These are phyloP conservation scores for Nothura maculosa DNA, from an alignment of 2,797 vertebrate genomes.

Conservation along the genomic window DNA sequence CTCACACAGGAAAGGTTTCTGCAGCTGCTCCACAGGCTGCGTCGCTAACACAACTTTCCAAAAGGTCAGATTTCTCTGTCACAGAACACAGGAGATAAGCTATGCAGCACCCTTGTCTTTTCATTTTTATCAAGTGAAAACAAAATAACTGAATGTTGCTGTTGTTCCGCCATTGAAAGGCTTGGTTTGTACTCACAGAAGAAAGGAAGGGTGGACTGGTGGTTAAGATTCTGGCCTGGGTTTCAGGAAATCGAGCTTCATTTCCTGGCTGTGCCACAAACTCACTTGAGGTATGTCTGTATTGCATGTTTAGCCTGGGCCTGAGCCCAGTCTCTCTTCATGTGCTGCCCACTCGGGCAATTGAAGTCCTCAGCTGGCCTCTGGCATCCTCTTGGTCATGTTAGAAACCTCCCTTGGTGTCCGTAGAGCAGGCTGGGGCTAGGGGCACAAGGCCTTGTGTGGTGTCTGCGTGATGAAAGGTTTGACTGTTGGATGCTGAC, in stretches of 20 bases:
- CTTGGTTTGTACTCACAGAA: neutral
- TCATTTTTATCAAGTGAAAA: neutral
- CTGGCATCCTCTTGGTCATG: rapidly evolving
- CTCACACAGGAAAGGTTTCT: neutral
- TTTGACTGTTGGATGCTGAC: neutral
- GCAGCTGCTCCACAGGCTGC: neutral
- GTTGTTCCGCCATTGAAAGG: neutral
- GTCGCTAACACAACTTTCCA: neutral
- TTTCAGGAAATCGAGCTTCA: neutral
- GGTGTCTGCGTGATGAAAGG: neutral
- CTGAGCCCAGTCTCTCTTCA: neutral
- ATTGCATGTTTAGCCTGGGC: neutral
- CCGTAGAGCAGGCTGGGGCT: neutral
- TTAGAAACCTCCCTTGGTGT: neutral
- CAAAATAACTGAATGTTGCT: neutral
- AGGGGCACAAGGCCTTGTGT: neutral
- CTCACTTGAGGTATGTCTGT: neutral
- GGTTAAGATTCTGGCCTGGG: neutral
- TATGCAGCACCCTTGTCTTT: neutral
- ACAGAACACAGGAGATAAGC: neutral
- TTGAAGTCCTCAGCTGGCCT: neutral
- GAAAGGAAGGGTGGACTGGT: neutral
- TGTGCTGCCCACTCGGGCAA: neutral
- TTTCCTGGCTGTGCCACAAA: neutral
- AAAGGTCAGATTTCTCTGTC: neutral